Conservation (phyloP, 2,113 vertebrate genomes). For the Salvelinus fontinalis region DNA sequence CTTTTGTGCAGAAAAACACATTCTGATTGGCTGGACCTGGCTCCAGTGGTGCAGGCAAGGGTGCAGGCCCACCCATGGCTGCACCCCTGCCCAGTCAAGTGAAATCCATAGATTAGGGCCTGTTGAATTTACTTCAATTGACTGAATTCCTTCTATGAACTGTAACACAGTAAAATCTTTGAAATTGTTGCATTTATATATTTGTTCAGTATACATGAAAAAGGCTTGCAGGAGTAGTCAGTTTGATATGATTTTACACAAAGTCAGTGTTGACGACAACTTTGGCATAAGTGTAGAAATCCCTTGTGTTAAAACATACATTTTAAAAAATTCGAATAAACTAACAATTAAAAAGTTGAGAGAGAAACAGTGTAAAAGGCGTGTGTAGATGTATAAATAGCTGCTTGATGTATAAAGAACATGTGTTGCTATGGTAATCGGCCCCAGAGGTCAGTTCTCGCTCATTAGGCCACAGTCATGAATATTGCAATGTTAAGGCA, state of each 20-base stretch:
- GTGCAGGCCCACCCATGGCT: too few species aligned
- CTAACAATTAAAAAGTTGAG: slow-evolving; percentile 9
- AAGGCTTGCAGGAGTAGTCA: slow-evolving; percentile 19
- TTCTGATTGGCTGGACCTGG: too few species aligned
- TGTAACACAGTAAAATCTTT: too few species aligned
- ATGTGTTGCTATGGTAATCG: slow-evolving; percentile 14
- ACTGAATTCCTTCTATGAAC: too few species aligned
- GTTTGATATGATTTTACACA: slow-evolving; percentile 35
- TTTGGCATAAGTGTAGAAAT: slow-evolving; percentile 59
- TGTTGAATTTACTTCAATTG: too few species aligned
- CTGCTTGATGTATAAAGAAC: slow-evolving; percentile 3
- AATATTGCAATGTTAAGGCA: slow-evolving; percentile 4
- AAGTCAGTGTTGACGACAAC: slow-evolving; percentile 24
- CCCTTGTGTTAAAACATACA: slow-evolving; percentile 24
- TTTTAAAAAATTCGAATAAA: slow-evolving; percentile 8
- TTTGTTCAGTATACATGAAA: too few species aligned
- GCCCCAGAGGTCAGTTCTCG: slow-evolving; percentile 20
- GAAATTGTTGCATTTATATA: too few species aligned
- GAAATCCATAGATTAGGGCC: too few species aligned
- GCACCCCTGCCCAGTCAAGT: too few species aligned
- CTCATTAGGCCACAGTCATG: slow-evolving; percentile 35
- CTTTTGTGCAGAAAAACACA: too few species aligned
- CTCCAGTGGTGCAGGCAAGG: too few species aligned
- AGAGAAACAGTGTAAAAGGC: slow-evolving; percentile 28
- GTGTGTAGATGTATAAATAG: slow-evolving; percentile 31